Evolutionary conservation across 1,140 invertebrate species (phyloP), one percentile per base, ranked within the genome.

Genomic region (Eumeta japonica): DNA sequence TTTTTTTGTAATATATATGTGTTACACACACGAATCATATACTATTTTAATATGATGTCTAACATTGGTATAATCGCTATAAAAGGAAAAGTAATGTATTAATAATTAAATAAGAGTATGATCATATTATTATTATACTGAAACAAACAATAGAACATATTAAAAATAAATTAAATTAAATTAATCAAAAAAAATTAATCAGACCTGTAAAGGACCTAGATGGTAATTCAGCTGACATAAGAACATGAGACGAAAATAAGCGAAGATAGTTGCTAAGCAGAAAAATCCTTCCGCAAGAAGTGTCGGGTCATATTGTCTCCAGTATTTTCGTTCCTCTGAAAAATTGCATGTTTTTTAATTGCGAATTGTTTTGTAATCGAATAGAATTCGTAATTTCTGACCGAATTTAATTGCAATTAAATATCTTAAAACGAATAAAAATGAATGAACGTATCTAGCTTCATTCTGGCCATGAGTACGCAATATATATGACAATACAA

Each of bases 201-300:
- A 38, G 52, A 76, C 50, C 77, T 86, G 77, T 35, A 85, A 52
- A 0, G 82, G 82, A 14, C 82, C 82, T 13, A 84, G 55, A 53
- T 79, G 58, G 41, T 79, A 80, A 43, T 80, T 78, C 3, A 83
- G 48, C 47, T 81, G 77, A 33, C 74, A 81, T 32, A 82, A 63
- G 35, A 79, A 72, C 42, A 83, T 52, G 2, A 85, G 50, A 46
- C 76, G 75, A 34, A 80, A 75, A 43, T 68, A 87, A 17, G 84
- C 82, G 75, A 89, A 84, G 34, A 89, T 85, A 27, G 85, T 85
- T 5, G 84, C 86, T 2, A 86, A 61, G 7, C 84, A 82, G 58
- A 87, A 88, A 14, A 86, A 74, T 11, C 84, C 84, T 62, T 89
- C 87, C 5, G 82, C 81, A 3, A 89, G 77, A 12, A 89, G 63